Evolutionary conservation across 2,888 invertebrate genomes (phyloP), one percentile per base, ranked within the genome.

Genomic region (Agrenia bidenticulata): DNA sequence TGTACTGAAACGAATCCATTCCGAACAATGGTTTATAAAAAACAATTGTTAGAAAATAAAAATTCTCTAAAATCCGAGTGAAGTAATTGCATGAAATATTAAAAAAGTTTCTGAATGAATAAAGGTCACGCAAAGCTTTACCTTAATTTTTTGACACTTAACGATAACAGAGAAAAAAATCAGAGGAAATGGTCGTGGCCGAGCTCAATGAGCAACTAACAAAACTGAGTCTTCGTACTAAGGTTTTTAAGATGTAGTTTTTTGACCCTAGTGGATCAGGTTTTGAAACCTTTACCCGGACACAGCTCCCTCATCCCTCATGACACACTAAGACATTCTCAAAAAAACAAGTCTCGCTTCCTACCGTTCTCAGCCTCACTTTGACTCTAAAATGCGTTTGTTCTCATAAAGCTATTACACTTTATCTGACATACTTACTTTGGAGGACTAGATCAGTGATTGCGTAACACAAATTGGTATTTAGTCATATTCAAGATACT

Each of bases 161-260:
- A n/a, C 51, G 24, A 11, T 51, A 19, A 21, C 51, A 23, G 5
- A 23, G 51, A 15, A 23, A 19, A 23, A 19, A 7, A 23, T 9
- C 45, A 50, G 27, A 51, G 41, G 51, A 49, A 56, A 55, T 32
- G 62, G 69, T 67, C 66, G 63, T 65, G 69, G 64, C 66, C 67
- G 69, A 70, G 66, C 70, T 71, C 67, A 66, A 66, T 65, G 67
- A 71, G 69, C 73, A 71, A 76, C 73, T 76, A 73, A 69, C 50
- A 54, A 59, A 61, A 65, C 70, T 71, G 74, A 76, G 74, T 73
- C 73, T 74, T 72, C 70, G 72, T 73, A 76, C 76, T 76, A 75
- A 74, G 74, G 76, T 76, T 76, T 76, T 74, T 75, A 76, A 76
- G 73, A 76, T 75, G 74, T 73, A 72, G 76, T 73, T 76, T 76